These are phyloP conservation scores for Centropyge bicolor DNA, from an alignment of 2,797 vertebrate species.

Conservation along the genomic window DNA sequence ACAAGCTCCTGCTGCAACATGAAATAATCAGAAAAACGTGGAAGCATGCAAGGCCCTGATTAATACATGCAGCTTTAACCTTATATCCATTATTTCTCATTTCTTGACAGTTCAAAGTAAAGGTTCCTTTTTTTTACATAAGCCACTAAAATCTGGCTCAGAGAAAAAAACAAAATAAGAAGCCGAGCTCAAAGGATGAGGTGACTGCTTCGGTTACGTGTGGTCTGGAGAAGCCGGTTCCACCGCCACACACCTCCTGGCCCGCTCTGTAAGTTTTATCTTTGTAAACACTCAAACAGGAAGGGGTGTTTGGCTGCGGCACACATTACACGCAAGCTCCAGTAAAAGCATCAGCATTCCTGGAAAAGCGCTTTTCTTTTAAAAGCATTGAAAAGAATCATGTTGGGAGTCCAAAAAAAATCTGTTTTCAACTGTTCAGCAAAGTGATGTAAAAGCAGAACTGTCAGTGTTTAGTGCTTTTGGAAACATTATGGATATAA, in stretches of 20 bases:
- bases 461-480: background rate
- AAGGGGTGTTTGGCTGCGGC: conserved; percentile 34
- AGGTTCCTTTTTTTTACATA: conserved; percentile 1
- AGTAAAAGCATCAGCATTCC: conserved; percentile 30
- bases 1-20: conserved; percentile 7
- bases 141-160: conserved; percentile 20
- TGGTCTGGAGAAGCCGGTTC: conserved; percentile 44
- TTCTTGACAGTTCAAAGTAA: conserved; percentile 6
- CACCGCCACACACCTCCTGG: conserved; percentile 35
- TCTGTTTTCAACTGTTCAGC: conserved; percentile 16
- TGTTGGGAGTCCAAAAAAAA: background rate
- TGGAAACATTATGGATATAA: background rate
- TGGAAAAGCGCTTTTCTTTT: conserved; percentile 21
- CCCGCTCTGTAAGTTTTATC: conserved; percentile 40
- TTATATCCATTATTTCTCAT: background rate
- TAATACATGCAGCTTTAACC: background rate
- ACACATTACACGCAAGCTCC: conserved; percentile 7
- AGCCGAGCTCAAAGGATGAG: conserved; percentile 30
- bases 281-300: conserved; percentile 54
- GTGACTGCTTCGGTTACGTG: conserved; percentile 37
- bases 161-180: conserved; percentile 31
- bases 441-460: background rate
- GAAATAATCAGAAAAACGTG: conserved; percentile 17
- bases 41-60: background rate
- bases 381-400: conserved; percentile 10